Percentiles rank a stretch among this genome's conserved stretches.
Evolutionary conservation across 1,140 invertebrate genomes (phyloP).

Genomic region (Drosophila malerkotliana): DNA sequence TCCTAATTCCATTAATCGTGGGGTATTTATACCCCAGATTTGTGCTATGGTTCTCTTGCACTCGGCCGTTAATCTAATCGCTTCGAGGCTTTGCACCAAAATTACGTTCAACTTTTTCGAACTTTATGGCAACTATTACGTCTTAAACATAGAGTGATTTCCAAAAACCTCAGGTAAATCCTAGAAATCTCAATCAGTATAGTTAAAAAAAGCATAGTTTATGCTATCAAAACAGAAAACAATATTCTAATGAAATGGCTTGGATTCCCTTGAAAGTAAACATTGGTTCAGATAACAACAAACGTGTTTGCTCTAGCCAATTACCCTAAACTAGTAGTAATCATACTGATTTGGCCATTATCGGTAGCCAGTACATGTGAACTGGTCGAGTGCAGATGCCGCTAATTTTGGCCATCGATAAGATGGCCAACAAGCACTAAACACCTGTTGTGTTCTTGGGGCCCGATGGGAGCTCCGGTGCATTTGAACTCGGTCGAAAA

Average conservation of each 20-base stretch:
- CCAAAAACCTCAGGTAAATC: not conserved
- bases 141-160: slow-evolving; percentile 3
- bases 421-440: slow-evolving; percentile 1
- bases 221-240: not conserved
- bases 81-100: slow-evolving; percentile 24
- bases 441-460: slow-evolving; percentile 51
- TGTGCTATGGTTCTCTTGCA: slow-evolving; percentile 28
- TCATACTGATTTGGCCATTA: slow-evolving; percentile 1
- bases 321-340: not conserved
- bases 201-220: not conserved
- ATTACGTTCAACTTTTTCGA: slow-evolving; percentile 22
- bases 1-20: not conserved
- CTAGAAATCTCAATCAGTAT: not conserved
- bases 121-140: slow-evolving; percentile 18
- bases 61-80: slow-evolving; percentile 60
- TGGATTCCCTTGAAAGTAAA: not conserved
- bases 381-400: slow-evolving; percentile 8
- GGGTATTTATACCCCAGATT: slow-evolving; percentile 31
- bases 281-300: not conserved
- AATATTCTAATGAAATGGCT: slow-evolving; percentile 29
- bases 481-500: slow-evolving; percentile 33
- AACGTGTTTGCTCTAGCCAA: not conserved
- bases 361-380: slow-evolving; percentile 16
- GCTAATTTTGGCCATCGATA: slow-evolving; percentile 18
- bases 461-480: slow-evolving; percentile 1